Percentiles rank a stretch among this genome's conserved stretches.
Conservation (phyloP, 2,113 vertebrate genomes). For the Phoenicopterus ruber region DNA sequence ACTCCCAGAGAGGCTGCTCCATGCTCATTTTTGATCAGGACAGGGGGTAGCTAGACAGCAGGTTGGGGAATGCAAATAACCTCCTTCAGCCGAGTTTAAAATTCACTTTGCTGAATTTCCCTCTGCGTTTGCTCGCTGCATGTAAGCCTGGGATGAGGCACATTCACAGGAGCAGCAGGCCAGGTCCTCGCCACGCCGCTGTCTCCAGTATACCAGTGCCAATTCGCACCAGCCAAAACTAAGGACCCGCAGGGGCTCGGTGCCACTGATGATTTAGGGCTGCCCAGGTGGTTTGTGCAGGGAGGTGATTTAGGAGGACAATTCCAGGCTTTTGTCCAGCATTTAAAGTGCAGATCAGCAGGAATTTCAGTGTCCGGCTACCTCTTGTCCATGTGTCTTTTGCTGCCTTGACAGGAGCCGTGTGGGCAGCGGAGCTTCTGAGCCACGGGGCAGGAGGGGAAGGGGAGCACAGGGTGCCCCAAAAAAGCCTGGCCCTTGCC, state of each 20-base stretch:
- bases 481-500: neutral
- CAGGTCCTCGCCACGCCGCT: neutral
- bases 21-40: neutral
- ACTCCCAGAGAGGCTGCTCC: neutral
- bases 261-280: neutral
- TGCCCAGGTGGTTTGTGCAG: neutral
- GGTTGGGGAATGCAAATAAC: neutral
- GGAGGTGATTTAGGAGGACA: neutral
- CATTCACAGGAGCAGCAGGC: rapidly evolving
- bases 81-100: neutral
- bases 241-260: neutral
- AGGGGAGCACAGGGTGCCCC: neutral
- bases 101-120: neutral
- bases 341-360: neutral
- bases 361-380: neutral
- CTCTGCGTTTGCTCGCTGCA: no score
- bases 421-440: neutral
- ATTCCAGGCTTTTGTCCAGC: neutral
- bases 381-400: neutral
- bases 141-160: rapidly evolving
- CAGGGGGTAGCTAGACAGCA: neutral
- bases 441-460: neutral
- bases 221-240: neutral
- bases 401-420: neutral
- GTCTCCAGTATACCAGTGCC: rapidly evolving